These are phyloP conservation scores for Mystacides longicornis DNA, from an alignment of 2,888 invertebrate genomes.

Conservation along the genomic window DNA sequence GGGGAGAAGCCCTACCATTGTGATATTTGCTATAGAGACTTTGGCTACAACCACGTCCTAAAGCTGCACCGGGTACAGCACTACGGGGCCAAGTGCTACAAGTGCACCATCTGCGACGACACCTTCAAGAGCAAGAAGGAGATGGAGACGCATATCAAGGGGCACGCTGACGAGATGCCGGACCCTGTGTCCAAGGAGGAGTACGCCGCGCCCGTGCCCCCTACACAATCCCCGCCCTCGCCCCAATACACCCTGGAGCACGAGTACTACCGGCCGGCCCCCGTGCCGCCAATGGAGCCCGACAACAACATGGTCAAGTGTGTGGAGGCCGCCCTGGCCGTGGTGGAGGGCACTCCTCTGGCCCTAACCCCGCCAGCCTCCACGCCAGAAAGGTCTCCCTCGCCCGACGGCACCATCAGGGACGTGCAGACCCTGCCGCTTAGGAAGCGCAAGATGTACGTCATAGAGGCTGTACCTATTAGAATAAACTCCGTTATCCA, in stretches of 20 bases:
- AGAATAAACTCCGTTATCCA: conserved; percentile 74
- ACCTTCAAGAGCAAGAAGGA: conserved; percentile 87
- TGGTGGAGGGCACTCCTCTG: conserved; percentile 32
- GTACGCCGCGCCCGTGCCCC: conserved; percentile 40
- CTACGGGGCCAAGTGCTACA: conserved; percentile 86
- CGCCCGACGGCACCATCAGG: conserved; percentile 48
- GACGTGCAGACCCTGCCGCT: conserved; percentile 64
- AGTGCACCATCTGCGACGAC: conserved; percentile 85
- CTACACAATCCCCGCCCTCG: conserved; percentile 42
- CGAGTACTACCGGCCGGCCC: conserved; percentile 34
- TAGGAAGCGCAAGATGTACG: conserved; percentile 68
- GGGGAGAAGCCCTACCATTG: conserved; percentile 88
- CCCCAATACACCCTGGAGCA: conserved; percentile 27
- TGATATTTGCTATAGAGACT: conserved; percentile 84
- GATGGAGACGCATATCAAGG: conserved; percentile 83
- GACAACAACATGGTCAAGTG: conserved; percentile 52
- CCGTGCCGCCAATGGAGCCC: conserved; percentile 35
- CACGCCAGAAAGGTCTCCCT: conserved; percentile 45
- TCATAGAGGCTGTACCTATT: conserved; percentile 37
- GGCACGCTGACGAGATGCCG: conserved; percentile 52
- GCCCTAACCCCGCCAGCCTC: conserved; percentile 32
- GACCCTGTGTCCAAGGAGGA: conserved; percentile 36
- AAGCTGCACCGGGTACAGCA: conserved; percentile 86
- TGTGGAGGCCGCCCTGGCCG: conserved; percentile 55
- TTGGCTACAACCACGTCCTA: conserved; percentile 86